Percentiles rank a stretch among this genome's conserved stretches.
phyloP scores from a whole-genome alignment of 1,140 invertebrate genomes.

The Monomorium pharaonis region DNA sequence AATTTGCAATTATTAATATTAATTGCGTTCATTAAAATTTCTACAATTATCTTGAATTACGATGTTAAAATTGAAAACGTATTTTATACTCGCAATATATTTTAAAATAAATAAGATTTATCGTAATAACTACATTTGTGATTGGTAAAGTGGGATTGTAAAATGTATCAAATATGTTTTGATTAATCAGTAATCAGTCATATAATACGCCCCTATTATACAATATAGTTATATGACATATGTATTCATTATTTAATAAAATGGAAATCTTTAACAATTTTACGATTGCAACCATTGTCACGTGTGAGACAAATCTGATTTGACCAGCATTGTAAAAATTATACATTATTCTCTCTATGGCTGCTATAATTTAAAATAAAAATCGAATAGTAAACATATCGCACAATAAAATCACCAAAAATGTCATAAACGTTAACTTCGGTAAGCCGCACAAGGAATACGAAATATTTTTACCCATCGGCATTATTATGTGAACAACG shows the following conservation, averaged over 20 bases:
- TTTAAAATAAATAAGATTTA: neutral
- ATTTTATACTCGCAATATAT: neutral
- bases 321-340: neutral
- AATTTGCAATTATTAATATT: conserved; percentile 16
- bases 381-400: neutral
- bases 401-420: neutral
- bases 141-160: neutral
- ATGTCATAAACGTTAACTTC: neutral
- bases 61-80: neutral
- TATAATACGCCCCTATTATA: neutral
- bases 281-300: neutral
- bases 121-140: neutral
- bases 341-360: neutral
- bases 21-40: conserved; percentile 15
- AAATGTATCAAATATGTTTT: neutral
- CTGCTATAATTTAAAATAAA: neutral
- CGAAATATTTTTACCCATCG: neutral
- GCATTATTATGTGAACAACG: neutral
- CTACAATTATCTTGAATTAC: neutral
- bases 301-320: neutral
- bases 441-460: neutral
- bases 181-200: conserved; percentile 10
- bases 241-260: neutral
- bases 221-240: neutral
- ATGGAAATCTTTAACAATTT: neutral